These are phyloP conservation scores for Notospermus geniculatus DNA, from an alignment of 1,140 invertebrate genomes.

Conservation along the genomic window DNA sequence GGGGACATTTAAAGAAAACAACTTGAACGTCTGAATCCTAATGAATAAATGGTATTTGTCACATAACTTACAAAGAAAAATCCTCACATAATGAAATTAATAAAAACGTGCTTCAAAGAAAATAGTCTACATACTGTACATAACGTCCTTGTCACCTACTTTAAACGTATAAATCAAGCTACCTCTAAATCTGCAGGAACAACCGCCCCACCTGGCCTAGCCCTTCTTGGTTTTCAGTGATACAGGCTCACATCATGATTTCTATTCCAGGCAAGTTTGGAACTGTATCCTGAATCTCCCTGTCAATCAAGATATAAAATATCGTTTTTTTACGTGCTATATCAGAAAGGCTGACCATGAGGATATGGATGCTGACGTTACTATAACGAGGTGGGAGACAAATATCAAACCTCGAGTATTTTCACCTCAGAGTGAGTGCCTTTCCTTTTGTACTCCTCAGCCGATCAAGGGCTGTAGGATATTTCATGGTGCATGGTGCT, in stretches of 20 bases:
- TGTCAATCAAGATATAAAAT: constrained; percentile 66
- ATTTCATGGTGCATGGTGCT: no score
- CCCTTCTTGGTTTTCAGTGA: neutral
- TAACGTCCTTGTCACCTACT: no score
- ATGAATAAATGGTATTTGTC: no score
- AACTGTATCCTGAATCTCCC: constrained; percentile 59
- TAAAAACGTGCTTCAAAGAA: neutral
- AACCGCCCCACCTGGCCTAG: neutral
- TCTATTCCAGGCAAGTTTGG: constrained; percentile 45
- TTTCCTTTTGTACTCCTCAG: no score
- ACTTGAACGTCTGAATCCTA: no score
- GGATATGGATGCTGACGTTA: constrained; percentile 57
- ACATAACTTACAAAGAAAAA: no score
- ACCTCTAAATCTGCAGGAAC: no score
- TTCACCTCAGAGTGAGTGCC: constrained; percentile 45
- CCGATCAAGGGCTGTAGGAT: no score
- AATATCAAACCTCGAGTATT: constrained; percentile 69
- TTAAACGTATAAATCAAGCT: no score
- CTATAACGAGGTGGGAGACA: constrained; percentile 82
- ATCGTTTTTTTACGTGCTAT: constrained; percentile 75
- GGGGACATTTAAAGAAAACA: no score
- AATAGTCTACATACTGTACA: neutral
- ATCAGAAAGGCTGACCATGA: constrained; percentile 54
- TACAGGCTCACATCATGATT: neutral
- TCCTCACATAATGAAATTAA: no score